Conservation (phyloP, 2,797 vertebrate genomes). For the Mormyrus proboscirostris region DNA sequence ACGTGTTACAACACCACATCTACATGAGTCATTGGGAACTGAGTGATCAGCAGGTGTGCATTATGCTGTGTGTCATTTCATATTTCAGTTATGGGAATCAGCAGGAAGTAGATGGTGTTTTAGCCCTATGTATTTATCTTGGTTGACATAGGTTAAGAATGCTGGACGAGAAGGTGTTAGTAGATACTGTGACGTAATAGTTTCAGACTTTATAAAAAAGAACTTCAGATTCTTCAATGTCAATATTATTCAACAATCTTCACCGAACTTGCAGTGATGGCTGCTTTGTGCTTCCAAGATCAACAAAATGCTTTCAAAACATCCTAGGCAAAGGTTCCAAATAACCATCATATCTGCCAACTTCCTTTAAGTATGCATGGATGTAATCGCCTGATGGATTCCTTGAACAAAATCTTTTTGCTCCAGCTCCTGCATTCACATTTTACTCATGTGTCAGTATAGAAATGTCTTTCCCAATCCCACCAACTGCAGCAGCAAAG, state of each 20-base stretch:
- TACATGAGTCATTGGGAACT: background rate
- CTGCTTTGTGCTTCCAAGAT: slow-evolving; percentile 33
- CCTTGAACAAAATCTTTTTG: slow-evolving; percentile 30
- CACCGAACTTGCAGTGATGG: slow-evolving; percentile 31
- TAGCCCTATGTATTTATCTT: background rate
- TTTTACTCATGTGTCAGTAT: slow-evolving; percentile 27
- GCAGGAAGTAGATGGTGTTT: background rate
- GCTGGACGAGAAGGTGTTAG: background rate
- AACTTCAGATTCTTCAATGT: slow-evolving; percentile 32
- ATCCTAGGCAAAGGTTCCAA: slow-evolving; percentile 26
- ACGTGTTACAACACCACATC: background rate
- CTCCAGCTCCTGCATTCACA: slow-evolving; percentile 11
- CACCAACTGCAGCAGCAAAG: slow-evolving; percentile 15
- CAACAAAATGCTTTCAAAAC: slow-evolving; percentile 35
- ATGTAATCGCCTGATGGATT: slow-evolving; percentile 24
- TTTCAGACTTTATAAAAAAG: slow-evolving; percentile 1
- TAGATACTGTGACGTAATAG: slow-evolving; percentile 2
- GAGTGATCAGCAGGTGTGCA: background rate
- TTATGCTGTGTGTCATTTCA: background rate
- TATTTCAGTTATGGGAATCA: background rate
- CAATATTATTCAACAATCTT: slow-evolving; percentile 34
- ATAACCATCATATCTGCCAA: slow-evolving; percentile 29
- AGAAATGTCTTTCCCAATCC: slow-evolving; percentile 18
- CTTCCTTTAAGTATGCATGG: slow-evolving; percentile 26
- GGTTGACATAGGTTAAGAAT: background rate